Conservation (phyloP, 2,888 invertebrate genomes). For the Slavum lentiscoides region DNA sequence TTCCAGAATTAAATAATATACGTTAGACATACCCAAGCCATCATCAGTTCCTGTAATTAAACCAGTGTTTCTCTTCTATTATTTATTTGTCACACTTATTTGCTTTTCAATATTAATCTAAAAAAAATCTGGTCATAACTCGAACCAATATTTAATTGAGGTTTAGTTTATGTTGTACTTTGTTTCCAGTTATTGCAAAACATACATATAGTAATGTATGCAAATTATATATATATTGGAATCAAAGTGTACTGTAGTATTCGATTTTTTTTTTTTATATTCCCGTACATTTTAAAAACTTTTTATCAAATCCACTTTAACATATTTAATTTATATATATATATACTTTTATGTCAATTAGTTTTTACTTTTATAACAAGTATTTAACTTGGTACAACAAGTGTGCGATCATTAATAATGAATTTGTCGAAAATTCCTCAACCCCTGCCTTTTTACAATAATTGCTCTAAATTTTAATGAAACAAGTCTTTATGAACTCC, state of each 20-base stretch:
- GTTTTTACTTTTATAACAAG: conserved; percentile 52
- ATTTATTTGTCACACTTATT: conserved; percentile 28
- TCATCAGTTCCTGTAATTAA: conserved; percentile 44
- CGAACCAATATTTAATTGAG: conserved; percentile 22
- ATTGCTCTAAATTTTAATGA: not conserved
- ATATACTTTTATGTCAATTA: conserved; percentile 38
- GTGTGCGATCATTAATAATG: conserved; percentile 1
- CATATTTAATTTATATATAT: conserved; percentile 11
- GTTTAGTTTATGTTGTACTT: conserved; percentile 26
- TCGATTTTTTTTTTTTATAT: conserved; percentile 8
- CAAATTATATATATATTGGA: conserved; percentile 31
- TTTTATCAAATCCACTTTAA: conserved; percentile 28
- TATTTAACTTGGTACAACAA: conserved; percentile 40
- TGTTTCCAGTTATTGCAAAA: conserved; percentile 13
- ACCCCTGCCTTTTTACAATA: conserved; percentile 43
- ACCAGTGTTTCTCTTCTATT: conserved; percentile 29
- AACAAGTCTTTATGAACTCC: not conserved
- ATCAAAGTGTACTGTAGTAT: conserved; percentile 50
- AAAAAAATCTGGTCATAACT: conserved; percentile 2
- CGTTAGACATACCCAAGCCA: not conserved
- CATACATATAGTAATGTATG: conserved; percentile 14
- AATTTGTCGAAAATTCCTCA: not conserved
- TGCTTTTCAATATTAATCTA: conserved; percentile 28
- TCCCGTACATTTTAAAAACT: conserved; percentile 8
- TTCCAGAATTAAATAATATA: conserved; percentile 17